Base-by-base conservation (phyloP, 2,113 vertebrate genomes). In the Eurystomus gularis region DNA sequence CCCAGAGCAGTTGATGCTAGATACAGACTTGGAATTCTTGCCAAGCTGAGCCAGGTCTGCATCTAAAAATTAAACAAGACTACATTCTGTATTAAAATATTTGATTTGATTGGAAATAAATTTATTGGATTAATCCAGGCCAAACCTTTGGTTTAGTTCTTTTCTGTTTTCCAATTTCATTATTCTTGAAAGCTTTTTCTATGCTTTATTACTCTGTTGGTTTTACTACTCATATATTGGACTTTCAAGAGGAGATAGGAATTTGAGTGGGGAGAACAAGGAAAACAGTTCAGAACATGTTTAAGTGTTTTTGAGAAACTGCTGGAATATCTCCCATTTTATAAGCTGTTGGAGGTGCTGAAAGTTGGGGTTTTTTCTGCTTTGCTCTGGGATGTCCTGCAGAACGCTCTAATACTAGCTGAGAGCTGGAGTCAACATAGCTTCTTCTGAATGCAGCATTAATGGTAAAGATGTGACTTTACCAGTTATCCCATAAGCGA, bases 331-430 rank as follows among this genome's bases (percentile, higher is more conserved):
- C 24, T 46, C n/a, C n/a, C 52, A 3, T 75, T 42, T 7, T 39
- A 1, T 39, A 72, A 21, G 17, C 24, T 88, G 49, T 14, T 75
- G 25, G 48, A 64, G 68, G 18, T 73, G 26, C 23, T 49, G 35
- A 39, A 26, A 61, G 3, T 0, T 5, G 31, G 54, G 29, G 17
- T 66, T 72, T 51, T 62, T 71, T 24, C 54, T 69, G 26, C 68
- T 75, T 60, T 79, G 25, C 21, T 75, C 37, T 62, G 49, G 48
- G 48, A 14, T 44, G 66, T 73, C 19, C 10, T 3, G 23, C 60
- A 57, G 65, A 44, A 51, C 0, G 1, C 13, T 55, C 15, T 54
- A 54, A 54, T 26, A 6, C 26, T n/a, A 8, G n/a, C 35, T 0
- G 1, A 61, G 48, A 68, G 17, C 71, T 69, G 42, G 33, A 58